Evolutionary conservation across 2,113 vertebrate species (phyloP), one percentile per base, ranked within the genome.

Genomic region (Ceyx melanurus): DNA sequence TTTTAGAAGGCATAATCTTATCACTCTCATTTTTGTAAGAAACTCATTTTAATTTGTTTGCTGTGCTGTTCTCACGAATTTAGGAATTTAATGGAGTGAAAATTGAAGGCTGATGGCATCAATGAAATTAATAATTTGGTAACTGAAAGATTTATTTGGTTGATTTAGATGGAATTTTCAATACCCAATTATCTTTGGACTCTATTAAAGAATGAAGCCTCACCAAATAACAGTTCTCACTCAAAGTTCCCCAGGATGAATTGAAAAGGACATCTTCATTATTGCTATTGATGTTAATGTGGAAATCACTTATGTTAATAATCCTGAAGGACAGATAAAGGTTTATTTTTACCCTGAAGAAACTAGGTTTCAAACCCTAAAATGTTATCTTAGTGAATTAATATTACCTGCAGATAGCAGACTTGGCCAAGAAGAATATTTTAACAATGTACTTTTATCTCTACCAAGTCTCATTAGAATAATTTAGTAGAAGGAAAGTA

Each of bases 71-170:
- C 93, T 96, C 76, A 94, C 88, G 90, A 97, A 96, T 96, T 97
- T 97, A 93, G 92, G 91, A 96, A 96, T 96, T 96, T 98, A 98
- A 97, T 97, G 93, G 93, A 96, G 80, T 92, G 95, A 97, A 86
- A 92, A 97, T 87, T 95, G 97, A 97, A 97, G 92, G 92, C 93
- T 95, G 94, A 97, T 97, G 93, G 86, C 96, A 97, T 96, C 88
- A 97, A 94, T 97, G 90, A 97, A 97, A 97, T 97, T 95, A 98
- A 97, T 97, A 97, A 97, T 97, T 97, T 98, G 94, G 90, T 96
- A 96, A 97, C 75, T 25, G 58, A 96, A 97, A 93, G 93, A 97
- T 97, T 97, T 93, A 90, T 96, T 97, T 97, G 91, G 96, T 97
- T 97, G 94, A 97, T 96, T 98, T 97, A 97, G 87, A 96, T 94